Conservation (phyloP, 2,797 vertebrate genomes). For the Allobates femoralis region DNA sequence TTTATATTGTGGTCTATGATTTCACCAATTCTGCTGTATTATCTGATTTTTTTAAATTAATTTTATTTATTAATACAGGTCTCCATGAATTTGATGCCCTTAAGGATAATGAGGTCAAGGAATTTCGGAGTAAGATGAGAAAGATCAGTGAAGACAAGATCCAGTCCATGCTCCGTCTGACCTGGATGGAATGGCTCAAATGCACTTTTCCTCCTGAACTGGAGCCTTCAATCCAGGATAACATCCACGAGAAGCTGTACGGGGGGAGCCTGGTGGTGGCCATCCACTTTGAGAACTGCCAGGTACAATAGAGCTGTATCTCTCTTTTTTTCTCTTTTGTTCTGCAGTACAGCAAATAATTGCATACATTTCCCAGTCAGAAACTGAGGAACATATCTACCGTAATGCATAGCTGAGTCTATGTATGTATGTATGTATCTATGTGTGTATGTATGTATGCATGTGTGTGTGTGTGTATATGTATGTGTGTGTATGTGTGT, state of each 20-base stretch:
- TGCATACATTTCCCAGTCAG: neutral
- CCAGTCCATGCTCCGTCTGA: slow-evolving; percentile 85
- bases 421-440: too few species aligned
- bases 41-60: neutral
- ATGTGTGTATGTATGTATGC: too few species aligned
- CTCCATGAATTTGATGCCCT: slow-evolving; percentile 95
- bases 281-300: slow-evolving; percentile 92
- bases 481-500: too few species aligned
- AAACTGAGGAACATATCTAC: neutral
- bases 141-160: slow-evolving; percentile 91
- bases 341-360: neutral
- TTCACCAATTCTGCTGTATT: neutral
- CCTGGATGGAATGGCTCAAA: slow-evolving; percentile 91
- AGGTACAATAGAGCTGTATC: slow-evolving; percentile 83
- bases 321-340: neutral
- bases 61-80: slow-evolving; percentile 76
- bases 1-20: too few species aligned
- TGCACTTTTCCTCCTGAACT: slow-evolving; percentile 90
- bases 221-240: slow-evolving; percentile 79
- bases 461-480: too few species aligned
- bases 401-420: too few species aligned
- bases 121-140: slow-evolving; percentile 93
- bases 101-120: slow-evolving; percentile 93
- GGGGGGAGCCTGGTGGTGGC: slow-evolving; percentile 88
- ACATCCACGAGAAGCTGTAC: slow-evolving; percentile 79